Evolutionary conservation across 2,888 invertebrate species (phyloP), one percentile per base, ranked within the genome.

Genomic region (Dynastes tityus): DNA sequence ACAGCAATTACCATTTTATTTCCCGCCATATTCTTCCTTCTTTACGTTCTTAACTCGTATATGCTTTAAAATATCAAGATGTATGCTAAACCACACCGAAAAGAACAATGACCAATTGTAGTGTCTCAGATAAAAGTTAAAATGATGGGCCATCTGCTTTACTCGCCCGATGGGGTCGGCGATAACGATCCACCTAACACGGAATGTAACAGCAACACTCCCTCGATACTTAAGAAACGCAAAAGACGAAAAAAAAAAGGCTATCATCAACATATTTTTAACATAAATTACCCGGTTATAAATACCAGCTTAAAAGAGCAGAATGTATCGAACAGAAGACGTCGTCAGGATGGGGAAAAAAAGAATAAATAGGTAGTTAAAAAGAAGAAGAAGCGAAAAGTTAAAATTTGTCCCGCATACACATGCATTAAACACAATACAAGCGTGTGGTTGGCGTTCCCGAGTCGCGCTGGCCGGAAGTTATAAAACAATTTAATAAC

Each of bases 401-500:
- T 45, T 45, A 45, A 45, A 45, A 45, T 45, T 45, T 45, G 11
- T 11, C 45, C 8, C 11, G 11, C 45, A 45, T 45, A 11, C 45
- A 45, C 11, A 45, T 2, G 11, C 11, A 11, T 45, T 37, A 37
- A 45, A 45, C 45, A 45, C 45, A 45, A 45, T 45, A 45, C 45
- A 45, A 45, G 22, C n/a, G 53, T 29, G 13, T 16, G 22, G 58
- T 37, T 53, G 53, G 53, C 58, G 6, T 40, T 55, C 32, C 55
- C 29, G 22, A 16, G 27, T 71, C 55, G 70, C 13, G 8, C 55
- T 3, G 55, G 37, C 86, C 87, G 88, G 88, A 88, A 88, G 86
- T 86, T 84, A 87, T 88, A 88, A 88, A 88, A 86, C 88, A 88
- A 87, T 88, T 88, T 88, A 88, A 88, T 88, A 88, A 88, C 88